Percentiles rank a stretch among this genome's conserved stretches.
phyloP scores from a whole-genome alignment of 2,797 vertebrate species.

The Gambelia wislizenii region DNA sequence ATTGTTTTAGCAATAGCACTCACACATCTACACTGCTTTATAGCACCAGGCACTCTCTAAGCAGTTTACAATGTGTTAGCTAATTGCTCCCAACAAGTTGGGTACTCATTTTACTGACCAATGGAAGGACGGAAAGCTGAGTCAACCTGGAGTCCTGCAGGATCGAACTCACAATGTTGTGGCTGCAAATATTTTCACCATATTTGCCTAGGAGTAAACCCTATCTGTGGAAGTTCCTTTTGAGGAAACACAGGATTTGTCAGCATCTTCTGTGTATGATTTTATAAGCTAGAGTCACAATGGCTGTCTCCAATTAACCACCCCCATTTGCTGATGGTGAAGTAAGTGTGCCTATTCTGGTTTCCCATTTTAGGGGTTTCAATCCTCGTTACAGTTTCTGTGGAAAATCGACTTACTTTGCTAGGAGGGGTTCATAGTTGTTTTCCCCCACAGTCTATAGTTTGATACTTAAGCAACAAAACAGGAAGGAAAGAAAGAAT shows the following conservation, averaged over 20 bases:
- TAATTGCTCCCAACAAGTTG: too few species aligned
- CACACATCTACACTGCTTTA: too few species aligned
- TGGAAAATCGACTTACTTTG: neutral
- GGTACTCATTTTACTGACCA: too few species aligned
- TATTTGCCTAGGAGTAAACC: neutral
- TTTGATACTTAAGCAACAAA: neutral
- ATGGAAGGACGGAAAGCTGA: too few species aligned
- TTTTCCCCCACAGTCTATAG: neutral
- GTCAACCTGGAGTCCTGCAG: too few species aligned
- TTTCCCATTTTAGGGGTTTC: neutral
- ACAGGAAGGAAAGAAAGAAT: too few species aligned
- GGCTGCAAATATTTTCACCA: neutral
- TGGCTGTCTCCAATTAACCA: neutral
- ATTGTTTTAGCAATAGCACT: too few species aligned
- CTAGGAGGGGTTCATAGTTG: too few species aligned
- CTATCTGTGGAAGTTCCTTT: neutral
- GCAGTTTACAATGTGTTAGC: too few species aligned
- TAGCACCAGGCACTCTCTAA: too few species aligned
- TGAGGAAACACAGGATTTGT: neutral
- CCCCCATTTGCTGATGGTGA: neutral
- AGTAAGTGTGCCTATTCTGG: neutral
- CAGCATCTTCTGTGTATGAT: neutral
- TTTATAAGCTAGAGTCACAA: neutral
- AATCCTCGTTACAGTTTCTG: neutral
- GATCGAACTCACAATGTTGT: too few species aligned